Percentiles rank a stretch among this genome's conserved stretches.
phyloP scores from a whole-genome alignment of 2,888 invertebrate genomes.

The Thereva unica region DNA sequence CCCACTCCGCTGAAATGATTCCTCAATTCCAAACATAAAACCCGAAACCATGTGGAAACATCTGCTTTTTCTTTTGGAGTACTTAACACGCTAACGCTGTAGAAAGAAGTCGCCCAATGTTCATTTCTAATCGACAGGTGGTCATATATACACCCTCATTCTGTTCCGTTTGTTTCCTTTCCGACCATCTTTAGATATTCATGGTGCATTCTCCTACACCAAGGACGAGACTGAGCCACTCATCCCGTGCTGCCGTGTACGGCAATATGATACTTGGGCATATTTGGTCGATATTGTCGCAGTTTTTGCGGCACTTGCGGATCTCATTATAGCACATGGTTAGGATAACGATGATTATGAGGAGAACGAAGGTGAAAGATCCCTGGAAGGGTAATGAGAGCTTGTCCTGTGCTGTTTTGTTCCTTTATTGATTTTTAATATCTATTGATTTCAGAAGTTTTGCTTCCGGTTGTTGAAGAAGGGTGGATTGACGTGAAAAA shows the following conservation, averaged over 20 bases:
- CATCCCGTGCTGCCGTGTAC: not conserved
- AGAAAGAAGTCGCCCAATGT: too few relatives aligned
- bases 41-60: conserved; percentile 18
- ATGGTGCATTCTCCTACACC: not conserved
- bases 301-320: conserved; percentile 3
- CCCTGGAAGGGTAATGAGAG: not conserved
- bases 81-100: too few relatives aligned
- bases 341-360: conserved; percentile 11
- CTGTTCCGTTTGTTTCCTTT: conserved; percentile 20
- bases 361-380: conserved; percentile 7
- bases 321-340: conserved; percentile 18
- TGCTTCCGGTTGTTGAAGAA: not conserved
- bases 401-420: not conserved
- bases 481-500: too few relatives aligned
- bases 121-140: conserved; percentile 14
- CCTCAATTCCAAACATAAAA: too few relatives aligned
- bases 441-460: conserved; percentile 20
- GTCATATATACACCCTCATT: conserved; percentile 25
- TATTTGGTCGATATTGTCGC: conserved; percentile 27
- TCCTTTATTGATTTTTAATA: not conserved
- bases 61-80: conserved; percentile 18
- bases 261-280: conserved; percentile 13
- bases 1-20: too few relatives aligned
- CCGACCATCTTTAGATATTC: conserved; percentile 1
- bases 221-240: not conserved